These are phyloP conservation scores for Danio aesculapii DNA, from an alignment of 2,797 vertebrate genomes.

Conservation along the genomic window DNA sequence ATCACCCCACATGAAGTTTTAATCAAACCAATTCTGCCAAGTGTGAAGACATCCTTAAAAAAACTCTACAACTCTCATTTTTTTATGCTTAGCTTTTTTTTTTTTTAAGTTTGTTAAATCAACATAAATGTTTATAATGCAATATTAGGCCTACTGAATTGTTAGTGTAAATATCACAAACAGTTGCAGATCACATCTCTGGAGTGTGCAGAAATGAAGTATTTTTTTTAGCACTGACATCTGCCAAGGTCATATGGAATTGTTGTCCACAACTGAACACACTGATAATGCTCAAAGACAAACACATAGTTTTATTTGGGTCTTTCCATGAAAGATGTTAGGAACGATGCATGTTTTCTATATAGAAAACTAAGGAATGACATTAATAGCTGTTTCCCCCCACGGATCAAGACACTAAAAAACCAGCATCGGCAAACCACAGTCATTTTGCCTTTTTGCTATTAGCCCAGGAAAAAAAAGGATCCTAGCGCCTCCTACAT, in stretches of 20 bases:
- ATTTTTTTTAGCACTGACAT: not conserved
- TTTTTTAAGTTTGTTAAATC: too few species aligned
- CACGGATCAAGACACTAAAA: conserved; percentile 25
- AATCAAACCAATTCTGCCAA: too few species aligned
- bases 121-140: too few species aligned
- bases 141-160: not conserved
- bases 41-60: too few species aligned
- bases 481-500: conserved; percentile 59
- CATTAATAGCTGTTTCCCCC: conserved; percentile 23
- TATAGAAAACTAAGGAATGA: conserved; percentile 31
- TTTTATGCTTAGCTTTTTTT: too few species aligned
- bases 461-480: conserved; percentile 17
- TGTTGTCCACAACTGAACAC: not conserved
- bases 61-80: too few species aligned
- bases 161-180: not conserved
- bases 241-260: conserved; percentile 33
- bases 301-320: not conserved
- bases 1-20: too few species aligned
- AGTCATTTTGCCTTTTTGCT: not conserved
- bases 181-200: not conserved
- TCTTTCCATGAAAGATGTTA: not conserved
- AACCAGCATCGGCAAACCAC: conserved; percentile 17
- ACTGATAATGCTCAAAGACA: not conserved
- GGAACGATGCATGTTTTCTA: not conserved
- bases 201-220: not conserved